A percentile compares a stretch with the other conserved stretches of the same genome.
phyloP scores from a whole-genome alignment of 2,113 vertebrate genomes.

The Pollimyrus isidori region DNA sequence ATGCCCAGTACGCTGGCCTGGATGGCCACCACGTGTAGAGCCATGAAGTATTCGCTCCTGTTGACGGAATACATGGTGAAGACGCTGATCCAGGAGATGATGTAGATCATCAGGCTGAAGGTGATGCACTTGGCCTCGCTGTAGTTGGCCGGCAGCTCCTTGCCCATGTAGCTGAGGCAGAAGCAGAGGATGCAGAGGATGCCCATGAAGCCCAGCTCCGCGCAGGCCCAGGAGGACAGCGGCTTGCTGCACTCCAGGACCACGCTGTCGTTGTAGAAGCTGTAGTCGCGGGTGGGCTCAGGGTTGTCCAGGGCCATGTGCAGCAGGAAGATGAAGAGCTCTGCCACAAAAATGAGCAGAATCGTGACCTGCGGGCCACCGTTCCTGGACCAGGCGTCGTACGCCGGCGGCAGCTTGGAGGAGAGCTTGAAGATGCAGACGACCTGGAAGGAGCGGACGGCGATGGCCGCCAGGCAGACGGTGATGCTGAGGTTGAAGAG shows the following conservation, averaged over 20 bases:
- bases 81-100: conserved; percentile 64
- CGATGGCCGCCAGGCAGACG: conserved; percentile 63
- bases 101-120: conserved; percentile 67
- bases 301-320: conserved; percentile 32
- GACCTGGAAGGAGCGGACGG: conserved; percentile 69
- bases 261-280: conserved; percentile 51
- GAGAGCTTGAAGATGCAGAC: conserved; percentile 73
- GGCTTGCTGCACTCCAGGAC: conserved; percentile 62
- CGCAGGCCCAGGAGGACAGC: conserved; percentile 39
- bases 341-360: conserved; percentile 26
- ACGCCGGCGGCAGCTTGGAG: conserved; percentile 57
- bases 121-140: conserved; percentile 73
- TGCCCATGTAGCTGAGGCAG: conserved; percentile 69
- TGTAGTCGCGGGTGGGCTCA: conserved; percentile 34
- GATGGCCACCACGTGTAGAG: conserved; percentile 50
- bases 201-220: conserved; percentile 47
- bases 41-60: conserved; percentile 52
- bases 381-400: conserved; percentile 63
- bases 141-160: conserved; percentile 76
- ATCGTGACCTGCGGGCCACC: conserved; percentile 61
- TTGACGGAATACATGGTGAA: conserved; percentile 64
- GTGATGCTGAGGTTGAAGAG: conserved; percentile 65
- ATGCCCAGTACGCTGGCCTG: conserved; percentile 58
- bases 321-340: conserved; percentile 43
- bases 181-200: conserved; percentile 63